Percentiles rank a stretch among this genome's conserved stretches.
Conservation (phyloP, 2,797 vertebrate species). For the Thripadectes ignobilis region DNA sequence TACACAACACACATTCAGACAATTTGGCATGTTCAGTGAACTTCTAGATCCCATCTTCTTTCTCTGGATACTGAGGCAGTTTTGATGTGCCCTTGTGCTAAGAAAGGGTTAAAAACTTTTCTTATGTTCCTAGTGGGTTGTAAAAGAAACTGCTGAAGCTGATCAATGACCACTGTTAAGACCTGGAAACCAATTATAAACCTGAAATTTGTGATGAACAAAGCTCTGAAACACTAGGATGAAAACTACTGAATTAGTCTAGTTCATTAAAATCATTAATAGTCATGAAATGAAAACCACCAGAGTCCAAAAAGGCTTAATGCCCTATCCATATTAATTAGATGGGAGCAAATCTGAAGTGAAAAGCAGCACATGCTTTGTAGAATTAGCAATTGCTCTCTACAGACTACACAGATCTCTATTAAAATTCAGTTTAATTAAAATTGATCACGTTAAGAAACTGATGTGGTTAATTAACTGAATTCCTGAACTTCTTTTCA, state of each 20-base stretch:
- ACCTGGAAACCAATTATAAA: slow-evolving; percentile 87
- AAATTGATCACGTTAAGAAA: slow-evolving; percentile 99
- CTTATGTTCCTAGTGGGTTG: slow-evolving; percentile 71
- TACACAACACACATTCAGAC: background rate
- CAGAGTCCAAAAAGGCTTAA: slow-evolving; percentile 98
- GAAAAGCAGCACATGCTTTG: slow-evolving; percentile 89
- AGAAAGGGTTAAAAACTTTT: slow-evolving; percentile 77
- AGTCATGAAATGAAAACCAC: slow-evolving; percentile 99
- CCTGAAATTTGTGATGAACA: slow-evolving; percentile 85
- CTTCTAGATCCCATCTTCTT: background rate
- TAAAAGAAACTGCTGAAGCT: slow-evolving; percentile 82
- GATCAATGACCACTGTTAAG: slow-evolving; percentile 85
- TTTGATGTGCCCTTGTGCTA: background rate
- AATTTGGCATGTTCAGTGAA: background rate
- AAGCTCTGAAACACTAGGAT: slow-evolving; percentile 89
- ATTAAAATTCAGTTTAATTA: slow-evolving; percentile 99
- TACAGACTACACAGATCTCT: slow-evolving; percentile 87
- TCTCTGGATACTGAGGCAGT: background rate
- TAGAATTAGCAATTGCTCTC: slow-evolving; percentile 89
- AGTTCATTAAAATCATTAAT: slow-evolving; percentile 99
- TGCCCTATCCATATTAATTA: slow-evolving; percentile 99
- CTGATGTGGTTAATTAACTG: slow-evolving; percentile 99
- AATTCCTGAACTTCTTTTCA: slow-evolving; percentile 89
- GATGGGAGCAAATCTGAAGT: slow-evolving; percentile 93
- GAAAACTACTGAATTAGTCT: slow-evolving; percentile 98